A percentile compares a stretch with the other conserved stretches of the same genome.
Conservation (phyloP, 2,888 invertebrate genomes). For the Anticlea derivata region DNA sequence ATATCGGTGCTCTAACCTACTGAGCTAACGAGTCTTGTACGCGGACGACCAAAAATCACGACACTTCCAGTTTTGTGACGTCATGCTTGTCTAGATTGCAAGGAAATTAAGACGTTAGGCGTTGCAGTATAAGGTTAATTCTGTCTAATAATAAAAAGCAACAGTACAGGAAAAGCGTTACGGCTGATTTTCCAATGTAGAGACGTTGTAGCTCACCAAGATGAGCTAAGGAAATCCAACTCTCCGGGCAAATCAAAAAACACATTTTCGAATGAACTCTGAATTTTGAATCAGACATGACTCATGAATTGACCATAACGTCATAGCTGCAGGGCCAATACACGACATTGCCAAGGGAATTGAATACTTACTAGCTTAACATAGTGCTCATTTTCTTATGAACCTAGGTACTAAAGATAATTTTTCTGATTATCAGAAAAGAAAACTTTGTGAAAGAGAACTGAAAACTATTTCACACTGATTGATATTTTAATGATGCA, state of each 20-base stretch:
- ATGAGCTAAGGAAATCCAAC: not conserved
- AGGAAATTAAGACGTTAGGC: not conserved
- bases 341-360: not conserved
- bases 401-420: not conserved
- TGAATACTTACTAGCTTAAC: not conserved
- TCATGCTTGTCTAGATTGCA: slow-evolving; percentile 4
- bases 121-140: not conserved
- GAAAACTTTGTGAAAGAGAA: too few species aligned
- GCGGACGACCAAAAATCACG: not conserved
- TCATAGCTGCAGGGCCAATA: not conserved
- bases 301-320: too few species aligned
- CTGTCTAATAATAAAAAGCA: not conserved
- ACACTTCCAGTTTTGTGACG: slow-evolving; percentile 7
- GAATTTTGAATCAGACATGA: not conserved
- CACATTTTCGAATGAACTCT: not conserved
- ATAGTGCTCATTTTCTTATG: not conserved
- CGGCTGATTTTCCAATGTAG: slow-evolving; percentile 1
- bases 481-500: too few species aligned
- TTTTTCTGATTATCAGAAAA: too few species aligned
- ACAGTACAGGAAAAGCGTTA: not conserved
- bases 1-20: slow-evolving; percentile 49
- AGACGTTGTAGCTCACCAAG: not conserved
- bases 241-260: not conserved
- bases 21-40: slow-evolving; percentile 44
- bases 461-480: too few species aligned